Evolutionary conservation across 1,140 invertebrate species (phyloP), one percentile per base, ranked within the genome.

Genomic region (Batillaria attramentaria): DNA sequence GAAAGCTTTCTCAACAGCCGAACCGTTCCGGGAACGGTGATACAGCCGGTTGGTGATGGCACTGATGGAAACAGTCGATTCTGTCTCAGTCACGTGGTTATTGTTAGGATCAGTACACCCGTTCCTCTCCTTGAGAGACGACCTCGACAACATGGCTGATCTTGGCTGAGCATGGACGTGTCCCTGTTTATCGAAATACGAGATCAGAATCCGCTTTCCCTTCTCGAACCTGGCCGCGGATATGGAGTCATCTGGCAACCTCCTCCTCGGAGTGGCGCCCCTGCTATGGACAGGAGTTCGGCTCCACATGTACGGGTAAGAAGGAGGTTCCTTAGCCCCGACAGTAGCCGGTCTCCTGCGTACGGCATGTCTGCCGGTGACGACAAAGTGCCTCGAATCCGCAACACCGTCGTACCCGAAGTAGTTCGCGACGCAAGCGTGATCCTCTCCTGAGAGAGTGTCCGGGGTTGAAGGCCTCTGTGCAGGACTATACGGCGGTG

Each of bases 151-250:
- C 20, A 6, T 46, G 1, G 24, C n/a, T 6, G 41, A 46, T 8
- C 13, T 28, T 4, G 68, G 68, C 1, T 3, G 43, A 42, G 68
- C 18, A 20, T 46, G 5, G 0, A 70, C 42, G 24, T 37, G 68
- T 20, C 68, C 68, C 41, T 70, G 43, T 24, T 13, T 6, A n/a
- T 70, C 68, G 24, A 70, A 39, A 42, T 70, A 70, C 39, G 41
- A 70, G 42, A 70, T 70, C 68, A 8, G 28, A 10, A 70, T 42
- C 42, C 33, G 43, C 41, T 46, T 28, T 3, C 68, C 68, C 18
- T 31, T 4, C 68, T 70, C 37, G 10, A n/a, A 39, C 35, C 39
- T 39, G 5, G 68, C 43, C 20, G 50, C 39, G 41, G n/a, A 3
- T 24, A 13, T 42, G 6, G n/a, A 28, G 20, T 70, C 41, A 13